A percentile compares a stretch with the other conserved stretches of the same genome.
Conservation (phyloP, 2,797 vertebrate species). For the Graptemys geographica region DNA sequence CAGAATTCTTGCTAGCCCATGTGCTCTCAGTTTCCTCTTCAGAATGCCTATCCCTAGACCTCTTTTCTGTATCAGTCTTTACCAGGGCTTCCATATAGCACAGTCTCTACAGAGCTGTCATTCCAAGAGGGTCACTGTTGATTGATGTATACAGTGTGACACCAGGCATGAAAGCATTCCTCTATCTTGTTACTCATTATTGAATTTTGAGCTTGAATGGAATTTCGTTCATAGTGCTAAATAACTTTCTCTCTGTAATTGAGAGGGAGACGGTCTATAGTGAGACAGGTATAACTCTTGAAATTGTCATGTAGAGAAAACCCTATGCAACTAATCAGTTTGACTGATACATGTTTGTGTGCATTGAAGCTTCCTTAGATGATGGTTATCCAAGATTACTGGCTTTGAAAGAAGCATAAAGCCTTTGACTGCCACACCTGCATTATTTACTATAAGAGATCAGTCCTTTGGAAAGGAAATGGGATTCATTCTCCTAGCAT, state of each 20-base stretch:
- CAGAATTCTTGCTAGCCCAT: background rate
- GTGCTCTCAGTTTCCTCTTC: accelerated
- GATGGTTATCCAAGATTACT: background rate
- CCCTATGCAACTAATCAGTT: slow-evolving; percentile 15
- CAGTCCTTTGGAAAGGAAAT: background rate
- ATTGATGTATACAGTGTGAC: background rate
- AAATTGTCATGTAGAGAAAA: slow-evolving; percentile 41
- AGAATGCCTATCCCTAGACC: background rate
- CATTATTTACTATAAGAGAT: background rate
- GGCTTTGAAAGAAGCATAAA: slow-evolving; percentile 29
- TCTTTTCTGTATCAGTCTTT: background rate
- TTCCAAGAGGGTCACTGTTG: slow-evolving; percentile 27
- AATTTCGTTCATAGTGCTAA: slow-evolving; percentile 30
- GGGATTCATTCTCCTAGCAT: slow-evolving; percentile 1
- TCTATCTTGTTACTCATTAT: slow-evolving; percentile 32
- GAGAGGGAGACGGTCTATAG: slow-evolving; percentile 47
- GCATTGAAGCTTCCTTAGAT: background rate
- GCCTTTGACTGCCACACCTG: background rate
- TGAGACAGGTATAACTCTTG: slow-evolving; percentile 26
- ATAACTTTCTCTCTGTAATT: background rate
- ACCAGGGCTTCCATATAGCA: slow-evolving; percentile 16
- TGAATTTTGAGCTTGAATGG: background rate
- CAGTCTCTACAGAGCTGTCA: slow-evolving; percentile 10
- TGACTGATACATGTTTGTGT: slow-evolving; percentile 26
- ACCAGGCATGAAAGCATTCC: slow-evolving; percentile 4